Conservation (phyloP, 2,888 invertebrate genomes). For the Himalopsyche kuldschensis region DNA sequence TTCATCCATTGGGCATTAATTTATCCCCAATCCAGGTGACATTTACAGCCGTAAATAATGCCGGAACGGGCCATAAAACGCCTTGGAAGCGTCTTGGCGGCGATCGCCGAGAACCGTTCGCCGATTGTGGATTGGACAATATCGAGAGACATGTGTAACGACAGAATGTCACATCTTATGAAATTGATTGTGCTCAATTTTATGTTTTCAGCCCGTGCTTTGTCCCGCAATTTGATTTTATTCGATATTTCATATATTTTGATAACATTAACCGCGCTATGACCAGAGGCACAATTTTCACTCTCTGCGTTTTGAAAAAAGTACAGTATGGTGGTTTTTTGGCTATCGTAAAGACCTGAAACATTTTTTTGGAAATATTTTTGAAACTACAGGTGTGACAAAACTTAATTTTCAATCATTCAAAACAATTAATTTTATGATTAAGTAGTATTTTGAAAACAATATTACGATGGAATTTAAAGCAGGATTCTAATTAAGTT, state of each 20-base stretch:
- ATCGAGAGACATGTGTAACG: background rate
- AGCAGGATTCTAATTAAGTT: too few relatives aligned
- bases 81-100: constrained; percentile 13
- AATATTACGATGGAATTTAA: too few relatives aligned
- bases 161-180: constrained; percentile 15
- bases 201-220: background rate
- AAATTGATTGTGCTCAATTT: background rate
- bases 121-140: background rate
- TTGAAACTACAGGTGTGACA: too few relatives aligned
- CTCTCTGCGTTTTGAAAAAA: too few relatives aligned
- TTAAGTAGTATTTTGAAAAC: too few relatives aligned
- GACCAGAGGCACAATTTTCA: background rate
- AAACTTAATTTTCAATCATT: too few relatives aligned
- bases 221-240: background rate
- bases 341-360: too few relatives aligned
- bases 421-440: too few relatives aligned
- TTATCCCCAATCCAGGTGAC: constrained; percentile 14
- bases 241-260: background rate
- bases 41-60: constrained; percentile 25
- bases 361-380: too few relatives aligned
- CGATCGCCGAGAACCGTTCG: constrained; percentile 2
- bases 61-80: constrained; percentile 9
- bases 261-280: background rate
- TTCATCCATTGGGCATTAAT: constrained; percentile 7
- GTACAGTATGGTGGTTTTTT: too few relatives aligned